phyloP scores from a whole-genome alignment of 2,797 vertebrate species.

The Apodemus agrarius region DNA sequence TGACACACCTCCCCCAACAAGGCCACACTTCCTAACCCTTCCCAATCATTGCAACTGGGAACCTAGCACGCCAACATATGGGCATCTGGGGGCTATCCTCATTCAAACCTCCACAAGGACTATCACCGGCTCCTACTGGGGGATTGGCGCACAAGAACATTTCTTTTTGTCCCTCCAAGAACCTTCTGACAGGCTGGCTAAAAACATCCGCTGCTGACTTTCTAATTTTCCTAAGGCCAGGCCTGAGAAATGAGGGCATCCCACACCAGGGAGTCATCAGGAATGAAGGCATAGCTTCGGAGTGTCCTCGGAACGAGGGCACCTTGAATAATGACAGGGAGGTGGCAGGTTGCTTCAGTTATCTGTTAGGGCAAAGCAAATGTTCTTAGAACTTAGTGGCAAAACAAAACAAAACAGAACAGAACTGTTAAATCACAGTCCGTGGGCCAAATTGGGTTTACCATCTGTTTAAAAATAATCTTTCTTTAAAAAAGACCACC shows the following conservation, averaged over 20 bases:
- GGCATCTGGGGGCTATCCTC: not conserved
- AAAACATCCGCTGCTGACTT: slow-evolving; percentile 15
- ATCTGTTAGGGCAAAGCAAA: slow-evolving; percentile 21
- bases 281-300: slow-evolving; percentile 1
- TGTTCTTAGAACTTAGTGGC: not conserved
- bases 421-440: not conserved
- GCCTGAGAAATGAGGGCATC: slow-evolving; percentile 67
- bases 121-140: not conserved
- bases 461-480: not conserved
- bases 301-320: slow-evolving; percentile 25
- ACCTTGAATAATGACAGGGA: slow-evolving; percentile 5
- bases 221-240: not conserved
- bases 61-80: not conserved
- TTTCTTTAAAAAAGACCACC: not conserved
- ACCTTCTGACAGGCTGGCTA: not conserved
- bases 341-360: not conserved
- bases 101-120: not conserved
- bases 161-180: not conserved
- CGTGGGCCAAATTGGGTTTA: not conserved
- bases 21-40: not conserved
- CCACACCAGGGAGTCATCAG: slow-evolving; percentile 17
- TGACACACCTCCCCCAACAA: not conserved
- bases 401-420: not conserved
- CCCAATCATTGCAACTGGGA: not conserved
- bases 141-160: not conserved